These are phyloP conservation scores for Chrysoperla carnea DNA, from an alignment of 1,140 invertebrate species.

Conservation along the genomic window DNA sequence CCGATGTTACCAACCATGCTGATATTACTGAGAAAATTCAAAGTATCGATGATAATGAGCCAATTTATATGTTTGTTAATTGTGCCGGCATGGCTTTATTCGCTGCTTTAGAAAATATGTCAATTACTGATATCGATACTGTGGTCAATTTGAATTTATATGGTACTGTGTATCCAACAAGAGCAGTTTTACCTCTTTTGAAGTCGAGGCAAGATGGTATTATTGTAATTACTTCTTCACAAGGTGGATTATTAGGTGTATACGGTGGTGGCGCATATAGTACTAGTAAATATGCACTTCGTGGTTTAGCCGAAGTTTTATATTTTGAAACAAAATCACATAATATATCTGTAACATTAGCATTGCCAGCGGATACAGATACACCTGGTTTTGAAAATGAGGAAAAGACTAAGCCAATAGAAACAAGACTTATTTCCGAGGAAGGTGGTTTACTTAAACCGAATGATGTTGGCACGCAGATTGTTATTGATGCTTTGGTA, in stretches of 20 bases:
- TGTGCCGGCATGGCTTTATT: conserved; percentile 75
- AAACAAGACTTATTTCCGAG: conserved; percentile 78
- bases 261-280: conserved; percentile 82
- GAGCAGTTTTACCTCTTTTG: conserved; percentile 49
- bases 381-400: conserved; percentile 88
- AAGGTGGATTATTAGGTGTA: conserved; percentile 73
- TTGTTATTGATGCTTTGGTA: conserved; percentile 72
- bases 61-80: conserved; percentile 79
- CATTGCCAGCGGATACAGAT: conserved; percentile 91
- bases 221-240: conserved; percentile 75
- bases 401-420: conserved; percentile 67
- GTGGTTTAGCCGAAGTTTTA: conserved; percentile 84
- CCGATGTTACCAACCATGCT: conserved; percentile 53
- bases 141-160: conserved; percentile 56
- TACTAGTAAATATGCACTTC: conserved; percentile 83
- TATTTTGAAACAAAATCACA: conserved; percentile 79
- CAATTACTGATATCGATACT: conserved; percentile 46
- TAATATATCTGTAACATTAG: conserved; percentile 70
- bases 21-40: conserved; percentile 35
- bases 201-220: conserved; percentile 50
- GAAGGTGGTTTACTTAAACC: conserved; percentile 57
- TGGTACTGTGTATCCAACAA: conserved; percentile 50
- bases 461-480: conserved; percentile 57
- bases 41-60: conserved; percentile 33
- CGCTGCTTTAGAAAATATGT: conserved; percentile 67